phyloP scores from a whole-genome alignment of 2,113 vertebrate species.

The Sprattus sprattus region DNA sequence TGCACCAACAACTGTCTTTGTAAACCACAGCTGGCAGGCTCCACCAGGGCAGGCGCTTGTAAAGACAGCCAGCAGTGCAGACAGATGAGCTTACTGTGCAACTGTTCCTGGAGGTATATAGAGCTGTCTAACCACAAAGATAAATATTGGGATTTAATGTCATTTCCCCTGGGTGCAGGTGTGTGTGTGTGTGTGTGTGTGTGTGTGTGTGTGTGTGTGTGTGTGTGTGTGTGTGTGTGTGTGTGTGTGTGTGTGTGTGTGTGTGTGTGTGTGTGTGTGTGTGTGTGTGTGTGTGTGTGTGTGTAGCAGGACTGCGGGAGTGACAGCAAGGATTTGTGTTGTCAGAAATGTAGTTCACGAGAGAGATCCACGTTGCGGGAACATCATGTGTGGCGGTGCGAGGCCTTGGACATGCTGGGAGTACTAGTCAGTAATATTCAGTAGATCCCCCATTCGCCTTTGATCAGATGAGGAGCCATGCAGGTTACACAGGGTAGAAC shows the following conservation, averaged over 20 bases:
- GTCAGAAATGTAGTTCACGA: background rate
- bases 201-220: no score
- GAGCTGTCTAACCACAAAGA: background rate
- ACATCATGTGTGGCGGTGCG: background rate
- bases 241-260: no score
- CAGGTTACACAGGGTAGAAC: background rate
- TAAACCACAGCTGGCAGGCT: background rate
- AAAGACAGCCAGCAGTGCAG: background rate
- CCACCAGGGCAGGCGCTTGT: no score
- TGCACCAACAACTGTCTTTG: background rate
- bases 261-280: no score
- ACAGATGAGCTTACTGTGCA: no score
- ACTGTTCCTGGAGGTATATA: background rate
- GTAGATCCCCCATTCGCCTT: background rate
- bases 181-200: no score
- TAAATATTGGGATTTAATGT: background rate
- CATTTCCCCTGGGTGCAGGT: background rate
- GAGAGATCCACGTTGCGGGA: background rate
- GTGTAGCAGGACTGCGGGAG: background rate
- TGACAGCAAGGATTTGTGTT: background rate
- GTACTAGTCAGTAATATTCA: background rate
- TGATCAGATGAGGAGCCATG: background rate
- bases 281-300: background rate
- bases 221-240: no score
- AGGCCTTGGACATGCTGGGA: background rate